Evolutionary conservation across 2,797 vertebrate genomes (phyloP).

Genomic region (Cossypha heuglini): DNA sequence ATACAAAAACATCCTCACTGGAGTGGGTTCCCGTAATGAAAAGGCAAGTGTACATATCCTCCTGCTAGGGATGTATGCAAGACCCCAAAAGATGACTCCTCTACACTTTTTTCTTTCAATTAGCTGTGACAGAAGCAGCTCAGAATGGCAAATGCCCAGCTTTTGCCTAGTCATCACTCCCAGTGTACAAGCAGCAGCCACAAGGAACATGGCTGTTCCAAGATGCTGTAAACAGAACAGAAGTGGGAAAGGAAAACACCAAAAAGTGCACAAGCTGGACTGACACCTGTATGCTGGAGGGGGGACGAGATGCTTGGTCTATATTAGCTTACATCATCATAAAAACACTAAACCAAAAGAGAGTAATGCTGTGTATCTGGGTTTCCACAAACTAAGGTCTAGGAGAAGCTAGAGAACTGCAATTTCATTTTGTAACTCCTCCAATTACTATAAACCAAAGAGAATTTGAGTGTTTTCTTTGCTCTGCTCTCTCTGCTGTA

Average conservation of each 20-base stretch:
- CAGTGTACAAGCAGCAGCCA: background rate
- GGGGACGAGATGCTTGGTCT: background rate
- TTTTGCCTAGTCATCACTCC: background rate
- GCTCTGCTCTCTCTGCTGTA: background rate
- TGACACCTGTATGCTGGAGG: background rate
- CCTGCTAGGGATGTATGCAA: background rate
- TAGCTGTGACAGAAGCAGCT: conserved; percentile 11
- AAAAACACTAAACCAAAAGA: conserved; percentile 27
- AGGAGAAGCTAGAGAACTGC: conserved; percentile 42
- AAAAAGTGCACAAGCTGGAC: background rate
- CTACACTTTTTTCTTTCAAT: background rate
- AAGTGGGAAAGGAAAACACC: background rate
- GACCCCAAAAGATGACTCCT: background rate
- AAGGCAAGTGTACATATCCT: background rate
- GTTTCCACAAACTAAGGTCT: conserved; percentile 29
- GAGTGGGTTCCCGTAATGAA: background rate
- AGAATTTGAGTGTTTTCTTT: background rate
- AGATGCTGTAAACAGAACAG: background rate
- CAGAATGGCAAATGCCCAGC: background rate
- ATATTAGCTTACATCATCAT: background rate
- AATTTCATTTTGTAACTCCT: conserved; percentile 46
- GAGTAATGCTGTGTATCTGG: conserved; percentile 24
- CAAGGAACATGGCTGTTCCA: background rate
- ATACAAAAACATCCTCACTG: background rate
- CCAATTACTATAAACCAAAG: conserved; percentile 37